phyloP scores from a whole-genome alignment of 2,797 vertebrate species.

The Bucorvus abyssinicus region DNA sequence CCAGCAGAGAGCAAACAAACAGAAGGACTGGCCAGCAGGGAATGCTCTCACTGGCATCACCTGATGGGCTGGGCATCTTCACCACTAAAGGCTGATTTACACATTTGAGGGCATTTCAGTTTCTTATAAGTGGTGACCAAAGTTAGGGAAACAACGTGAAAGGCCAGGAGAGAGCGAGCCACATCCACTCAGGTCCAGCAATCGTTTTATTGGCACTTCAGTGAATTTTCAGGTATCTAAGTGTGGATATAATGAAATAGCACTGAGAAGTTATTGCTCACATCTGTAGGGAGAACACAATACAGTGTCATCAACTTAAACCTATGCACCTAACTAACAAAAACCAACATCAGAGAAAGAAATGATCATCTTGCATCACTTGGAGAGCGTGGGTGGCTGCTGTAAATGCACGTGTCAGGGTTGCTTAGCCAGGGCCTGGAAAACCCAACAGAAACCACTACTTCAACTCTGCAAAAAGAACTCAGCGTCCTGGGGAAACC shows the following conservation, averaged over 20 bases:
- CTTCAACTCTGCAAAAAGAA: not conserved
- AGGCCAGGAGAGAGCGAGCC: rapidly evolving
- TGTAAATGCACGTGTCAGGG: not conserved
- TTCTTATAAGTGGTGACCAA: not conserved
- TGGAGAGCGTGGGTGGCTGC: not conserved
- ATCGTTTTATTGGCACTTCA: not conserved
- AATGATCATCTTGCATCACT: not conserved
- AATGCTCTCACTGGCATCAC: not conserved
- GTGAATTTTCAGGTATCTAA: not conserved
- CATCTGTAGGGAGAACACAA: not conserved
- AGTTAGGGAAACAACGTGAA: not conserved
- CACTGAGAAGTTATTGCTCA: not conserved
- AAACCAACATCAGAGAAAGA: not conserved
- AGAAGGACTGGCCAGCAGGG: rapidly evolving
- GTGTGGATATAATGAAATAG: not conserved
- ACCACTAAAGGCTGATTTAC: not conserved
- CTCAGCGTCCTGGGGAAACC: not conserved
- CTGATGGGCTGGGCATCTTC: not conserved
- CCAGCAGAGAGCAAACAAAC: not conserved
- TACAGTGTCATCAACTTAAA: not conserved
- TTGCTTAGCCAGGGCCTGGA: not conserved
- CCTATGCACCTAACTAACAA: not conserved
- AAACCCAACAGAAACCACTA: not conserved
- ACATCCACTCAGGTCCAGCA: not conserved
- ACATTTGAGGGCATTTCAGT: not conserved